Evolutionary conservation across 2,113 vertebrate genomes (phyloP).

Genomic region (Nycticebus coucang): DNA sequence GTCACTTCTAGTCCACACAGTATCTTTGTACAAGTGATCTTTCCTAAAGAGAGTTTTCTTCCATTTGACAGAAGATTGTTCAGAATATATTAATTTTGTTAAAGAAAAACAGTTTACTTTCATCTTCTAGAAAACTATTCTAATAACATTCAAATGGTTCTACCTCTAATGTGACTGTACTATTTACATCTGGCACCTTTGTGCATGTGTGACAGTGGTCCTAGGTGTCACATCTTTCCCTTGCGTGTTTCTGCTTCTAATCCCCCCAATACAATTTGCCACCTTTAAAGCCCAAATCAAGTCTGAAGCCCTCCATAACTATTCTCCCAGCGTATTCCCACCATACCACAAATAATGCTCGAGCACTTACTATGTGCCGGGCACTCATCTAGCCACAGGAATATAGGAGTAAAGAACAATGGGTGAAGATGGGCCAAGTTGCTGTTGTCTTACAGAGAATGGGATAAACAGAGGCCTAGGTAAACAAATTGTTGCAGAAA

Average conservation of each 20-base stretch:
- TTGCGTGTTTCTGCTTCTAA: not conserved
- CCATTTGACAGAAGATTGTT: not conserved
- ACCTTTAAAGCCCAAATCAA: not conserved
- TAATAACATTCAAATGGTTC: not conserved
- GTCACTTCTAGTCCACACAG: not conserved
- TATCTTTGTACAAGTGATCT: not conserved
- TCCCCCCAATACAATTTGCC: not conserved
- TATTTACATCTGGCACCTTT: not conserved
- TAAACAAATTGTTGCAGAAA: not conserved
- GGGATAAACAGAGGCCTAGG: not conserved
- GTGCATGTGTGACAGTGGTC: not conserved
- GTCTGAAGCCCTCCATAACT: not conserved
- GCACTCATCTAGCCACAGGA: not conserved
- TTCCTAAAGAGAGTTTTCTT: not conserved
- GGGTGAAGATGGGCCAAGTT: not conserved
- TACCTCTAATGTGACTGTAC: not conserved
- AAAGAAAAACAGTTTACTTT: not conserved
- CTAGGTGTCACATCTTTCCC: not conserved
- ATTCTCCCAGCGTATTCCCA: not conserved
- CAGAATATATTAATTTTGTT: slow-evolving; percentile 1
- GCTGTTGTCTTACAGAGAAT: not conserved
- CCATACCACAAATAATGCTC: not conserved
- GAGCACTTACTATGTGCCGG: not conserved
- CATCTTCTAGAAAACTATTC: not conserved
- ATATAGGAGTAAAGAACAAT: not conserved